A percentile compares a stretch with the other conserved stretches of the same genome.
These are phyloP conservation scores for Podocnemis expansa DNA, from an alignment of 2,113 vertebrate genomes.

Conservation along the genomic window DNA sequence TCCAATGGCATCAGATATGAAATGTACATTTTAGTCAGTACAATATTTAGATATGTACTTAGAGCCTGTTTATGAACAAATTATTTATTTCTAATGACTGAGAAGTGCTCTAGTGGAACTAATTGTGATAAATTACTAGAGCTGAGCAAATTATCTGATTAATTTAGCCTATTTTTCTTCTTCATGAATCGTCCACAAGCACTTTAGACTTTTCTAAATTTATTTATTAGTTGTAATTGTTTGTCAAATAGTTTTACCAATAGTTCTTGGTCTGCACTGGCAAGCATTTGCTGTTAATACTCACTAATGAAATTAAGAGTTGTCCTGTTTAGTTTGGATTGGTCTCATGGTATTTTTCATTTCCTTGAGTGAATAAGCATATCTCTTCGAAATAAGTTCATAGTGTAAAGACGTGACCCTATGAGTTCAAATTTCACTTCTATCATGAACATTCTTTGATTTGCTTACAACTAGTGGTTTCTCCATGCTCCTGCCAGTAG, in stretches of 20 bases:
- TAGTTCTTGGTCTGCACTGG: neutral
- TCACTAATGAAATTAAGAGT: neutral
- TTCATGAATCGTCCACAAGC: neutral
- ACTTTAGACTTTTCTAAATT: conserved; percentile 8
- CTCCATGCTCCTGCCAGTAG: neutral
- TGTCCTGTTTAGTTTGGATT: conserved; percentile 17
- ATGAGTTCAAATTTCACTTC: conserved; percentile 6
- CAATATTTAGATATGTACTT: conserved; percentile 67
- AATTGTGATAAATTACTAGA: conserved; percentile 71
- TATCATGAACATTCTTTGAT: neutral
- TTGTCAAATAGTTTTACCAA: conserved; percentile 21
- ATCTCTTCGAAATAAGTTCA: neutral
- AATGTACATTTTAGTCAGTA: conserved; percentile 69
- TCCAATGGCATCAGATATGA: conserved; percentile 56
- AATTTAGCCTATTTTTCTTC: conserved; percentile 7
- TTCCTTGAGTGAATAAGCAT: conserved; percentile 15
- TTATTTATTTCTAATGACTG: conserved; percentile 73
- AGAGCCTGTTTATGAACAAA: conserved; percentile 52
- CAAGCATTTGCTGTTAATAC: neutral
- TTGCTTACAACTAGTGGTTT: neutral
- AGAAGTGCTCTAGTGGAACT: conserved; percentile 69
- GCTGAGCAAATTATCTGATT: conserved; percentile 32
- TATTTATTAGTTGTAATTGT: neutral
- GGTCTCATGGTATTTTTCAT: neutral
- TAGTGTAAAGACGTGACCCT: neutral